Percentiles rank a stretch among this genome's conserved stretches.
Conservation (phyloP, 2,113 vertebrate genomes). For the Amblyopsis rosae region DNA sequence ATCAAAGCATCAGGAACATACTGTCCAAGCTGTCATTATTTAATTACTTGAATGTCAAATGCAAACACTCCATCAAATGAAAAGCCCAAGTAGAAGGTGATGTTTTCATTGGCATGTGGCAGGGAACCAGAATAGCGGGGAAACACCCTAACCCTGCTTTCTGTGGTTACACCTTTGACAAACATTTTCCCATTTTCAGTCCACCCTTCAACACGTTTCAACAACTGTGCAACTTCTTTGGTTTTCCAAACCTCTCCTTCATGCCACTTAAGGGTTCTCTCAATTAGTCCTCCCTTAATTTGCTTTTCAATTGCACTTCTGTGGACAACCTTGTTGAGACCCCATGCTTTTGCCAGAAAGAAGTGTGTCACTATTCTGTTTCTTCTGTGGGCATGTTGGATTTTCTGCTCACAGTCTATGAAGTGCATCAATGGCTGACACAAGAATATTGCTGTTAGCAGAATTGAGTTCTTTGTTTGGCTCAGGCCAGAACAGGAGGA, state of each 20-base stretch:
- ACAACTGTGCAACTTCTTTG: slow-evolving; percentile 12
- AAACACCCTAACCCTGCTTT: slow-evolving; percentile 41
- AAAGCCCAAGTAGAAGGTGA: slow-evolving; percentile 30
- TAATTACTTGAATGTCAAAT: slow-evolving; percentile 47
- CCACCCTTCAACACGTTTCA: slow-evolving; percentile 73
- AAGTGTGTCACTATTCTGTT: slow-evolving; percentile 69
- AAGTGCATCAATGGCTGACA: slow-evolving; percentile 59
- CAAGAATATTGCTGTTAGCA: slow-evolving; percentile 52
- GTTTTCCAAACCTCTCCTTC: slow-evolving; percentile 66
- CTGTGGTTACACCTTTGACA: slow-evolving; percentile 35
- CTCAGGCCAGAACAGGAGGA: slow-evolving; percentile 78
- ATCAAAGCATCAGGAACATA: too few species aligned
- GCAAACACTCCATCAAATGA: slow-evolving; percentile 54
- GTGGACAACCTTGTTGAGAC: slow-evolving; percentile 67
- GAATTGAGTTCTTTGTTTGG: slow-evolving; percentile 43
- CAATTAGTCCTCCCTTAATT: slow-evolving; percentile 55
- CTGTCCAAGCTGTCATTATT: too few species aligned
- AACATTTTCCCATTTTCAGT: slow-evolving; percentile 67
- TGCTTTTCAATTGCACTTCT: slow-evolving; percentile 67
- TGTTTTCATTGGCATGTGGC: slow-evolving; percentile 40
- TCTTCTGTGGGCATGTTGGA: slow-evolving; percentile 59
- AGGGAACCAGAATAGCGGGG: slow-evolving; percentile 63
- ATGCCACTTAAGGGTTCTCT: slow-evolving; percentile 65
- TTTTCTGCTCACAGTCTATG: slow-evolving; percentile 61
- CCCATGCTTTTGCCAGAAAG: slow-evolving; percentile 65